Conservation (phyloP, 2,888 invertebrate species). For the Augiades crinisus region DNA sequence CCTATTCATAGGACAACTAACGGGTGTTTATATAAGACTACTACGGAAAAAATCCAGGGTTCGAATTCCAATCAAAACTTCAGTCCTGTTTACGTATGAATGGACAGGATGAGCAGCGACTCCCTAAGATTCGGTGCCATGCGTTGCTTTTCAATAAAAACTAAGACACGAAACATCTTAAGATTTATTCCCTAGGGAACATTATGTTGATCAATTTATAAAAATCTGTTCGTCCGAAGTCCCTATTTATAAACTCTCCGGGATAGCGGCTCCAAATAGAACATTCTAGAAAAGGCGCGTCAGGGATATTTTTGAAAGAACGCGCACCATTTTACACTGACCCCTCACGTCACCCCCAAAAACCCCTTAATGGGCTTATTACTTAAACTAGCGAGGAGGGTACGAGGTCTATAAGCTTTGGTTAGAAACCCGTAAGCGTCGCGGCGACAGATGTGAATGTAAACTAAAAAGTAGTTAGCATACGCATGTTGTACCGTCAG, state of each 20-base stretch:
- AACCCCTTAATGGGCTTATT: background rate
- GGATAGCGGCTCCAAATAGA: conserved; percentile 67
- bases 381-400: background rate
- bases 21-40: too few species aligned
- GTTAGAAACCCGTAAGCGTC: conserved; percentile 48
- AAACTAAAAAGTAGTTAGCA: conserved; percentile 57
- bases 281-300: conserved; percentile 54
- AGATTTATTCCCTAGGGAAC: conserved; percentile 13
- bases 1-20: too few species aligned
- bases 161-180: too few species aligned
- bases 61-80: too few species aligned
- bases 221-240: conserved; percentile 10
- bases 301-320: conserved; percentile 41
- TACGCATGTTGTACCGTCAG: conserved; percentile 49
- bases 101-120: too few species aligned
- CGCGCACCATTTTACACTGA: conserved; percentile 46
- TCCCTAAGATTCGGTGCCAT: too few species aligned
- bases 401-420: background rate
- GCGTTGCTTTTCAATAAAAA: too few species aligned
- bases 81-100: too few species aligned
- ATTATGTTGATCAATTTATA: conserved; percentile 17
- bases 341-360: conserved; percentile 28
- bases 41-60: too few species aligned
- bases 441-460: conserved; percentile 75
- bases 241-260: conserved; percentile 61